Evolutionary conservation across 2,888 invertebrate species (phyloP).

Genomic region (Mythimna lalbum): DNA sequence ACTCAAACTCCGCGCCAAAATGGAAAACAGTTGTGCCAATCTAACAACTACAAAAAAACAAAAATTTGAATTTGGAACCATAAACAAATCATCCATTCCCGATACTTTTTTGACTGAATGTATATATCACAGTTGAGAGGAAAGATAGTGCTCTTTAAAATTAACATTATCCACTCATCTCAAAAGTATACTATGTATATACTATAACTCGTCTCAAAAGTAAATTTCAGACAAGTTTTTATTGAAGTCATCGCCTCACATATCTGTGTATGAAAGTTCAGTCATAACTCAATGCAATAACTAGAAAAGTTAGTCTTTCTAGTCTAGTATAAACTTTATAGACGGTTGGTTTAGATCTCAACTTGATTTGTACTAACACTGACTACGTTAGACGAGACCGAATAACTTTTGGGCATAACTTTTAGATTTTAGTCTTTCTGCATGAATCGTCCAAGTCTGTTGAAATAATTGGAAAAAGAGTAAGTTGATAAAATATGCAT

Average conservation of each 20-base stretch:
- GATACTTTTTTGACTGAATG: too few species aligned
- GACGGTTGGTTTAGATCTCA: constrained; percentile 49
- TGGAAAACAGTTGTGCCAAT: too few species aligned
- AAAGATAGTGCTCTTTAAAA: too few species aligned
- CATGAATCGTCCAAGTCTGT: constrained; percentile 5
- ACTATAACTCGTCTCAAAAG: constrained; percentile 17
- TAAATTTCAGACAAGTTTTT: constrained; percentile 30
- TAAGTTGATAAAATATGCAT: not conserved
- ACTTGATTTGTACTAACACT: constrained; percentile 44
- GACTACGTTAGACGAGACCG: constrained; percentile 11
- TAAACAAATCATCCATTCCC: too few species aligned
- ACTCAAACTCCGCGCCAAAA: too few species aligned
- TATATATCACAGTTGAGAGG: too few species aligned
- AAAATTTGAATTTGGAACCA: too few species aligned
- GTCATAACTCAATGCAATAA: constrained; percentile 50
- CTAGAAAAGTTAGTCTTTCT: constrained; percentile 51
- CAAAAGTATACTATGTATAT: too few species aligned
- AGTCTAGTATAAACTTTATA: constrained; percentile 49
- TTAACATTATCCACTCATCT: not conserved
- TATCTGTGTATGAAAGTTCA: constrained; percentile 42
- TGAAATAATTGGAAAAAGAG: constrained; percentile 13
- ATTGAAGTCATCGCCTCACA: constrained; percentile 21
- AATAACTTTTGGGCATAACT: constrained; percentile 37
- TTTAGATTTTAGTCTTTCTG: constrained; percentile 20
- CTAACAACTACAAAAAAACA: too few species aligned